Percentiles rank a stretch among this genome's conserved stretches.
These are phyloP conservation scores for Sinhomidia bicolor DNA, from an alignment of 2,888 invertebrate genomes.

Conservation along the genomic window DNA sequence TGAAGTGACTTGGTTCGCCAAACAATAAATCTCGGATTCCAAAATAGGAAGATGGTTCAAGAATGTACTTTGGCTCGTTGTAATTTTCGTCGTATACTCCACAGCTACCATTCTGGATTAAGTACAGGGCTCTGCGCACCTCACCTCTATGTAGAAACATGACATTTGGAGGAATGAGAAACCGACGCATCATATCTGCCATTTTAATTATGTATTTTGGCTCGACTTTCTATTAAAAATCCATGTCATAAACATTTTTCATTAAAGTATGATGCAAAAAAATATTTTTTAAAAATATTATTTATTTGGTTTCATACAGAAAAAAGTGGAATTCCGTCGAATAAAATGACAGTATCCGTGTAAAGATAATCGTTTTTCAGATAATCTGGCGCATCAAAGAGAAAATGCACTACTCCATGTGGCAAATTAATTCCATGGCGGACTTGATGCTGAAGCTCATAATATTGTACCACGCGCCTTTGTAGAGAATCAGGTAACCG, in stretches of 20 bases:
- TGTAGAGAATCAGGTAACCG: slow-evolving; percentile 59
- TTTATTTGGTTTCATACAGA: too few relatives aligned
- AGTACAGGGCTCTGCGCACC: slow-evolving; percentile 77
- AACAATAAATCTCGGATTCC: slow-evolving; percentile 74
- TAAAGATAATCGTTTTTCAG: slow-evolving; percentile 66
- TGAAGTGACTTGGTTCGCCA: slow-evolving; percentile 77
- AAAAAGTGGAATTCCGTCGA: slow-evolving; percentile 75
- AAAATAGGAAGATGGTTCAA: slow-evolving; percentile 72
- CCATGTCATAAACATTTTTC: too few relatives aligned
- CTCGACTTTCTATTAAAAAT: slow-evolving; percentile 68
- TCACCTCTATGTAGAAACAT: slow-evolving; percentile 76
- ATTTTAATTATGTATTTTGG: slow-evolving; percentile 67
- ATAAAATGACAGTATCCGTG: slow-evolving; percentile 58
- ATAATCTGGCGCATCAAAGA: slow-evolving; percentile 72
- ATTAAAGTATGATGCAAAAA: too few relatives aligned
- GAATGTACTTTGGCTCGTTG: slow-evolving; percentile 25
- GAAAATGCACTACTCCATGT: slow-evolving; percentile 42
- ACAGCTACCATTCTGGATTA: slow-evolving; percentile 75
- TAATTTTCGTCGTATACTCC: slow-evolving; percentile 69
- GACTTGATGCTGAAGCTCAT: slow-evolving; percentile 59
- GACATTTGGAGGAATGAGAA: slow-evolving; percentile 76
- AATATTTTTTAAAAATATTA: too few relatives aligned
- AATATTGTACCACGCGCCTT: slow-evolving; percentile 62
- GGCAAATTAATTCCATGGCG: slow-evolving; percentile 70
- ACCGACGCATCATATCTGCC: slow-evolving; percentile 73